phyloP scores from a whole-genome alignment of 1,140 invertebrate species.

The Monomorium pharaonis region DNA sequence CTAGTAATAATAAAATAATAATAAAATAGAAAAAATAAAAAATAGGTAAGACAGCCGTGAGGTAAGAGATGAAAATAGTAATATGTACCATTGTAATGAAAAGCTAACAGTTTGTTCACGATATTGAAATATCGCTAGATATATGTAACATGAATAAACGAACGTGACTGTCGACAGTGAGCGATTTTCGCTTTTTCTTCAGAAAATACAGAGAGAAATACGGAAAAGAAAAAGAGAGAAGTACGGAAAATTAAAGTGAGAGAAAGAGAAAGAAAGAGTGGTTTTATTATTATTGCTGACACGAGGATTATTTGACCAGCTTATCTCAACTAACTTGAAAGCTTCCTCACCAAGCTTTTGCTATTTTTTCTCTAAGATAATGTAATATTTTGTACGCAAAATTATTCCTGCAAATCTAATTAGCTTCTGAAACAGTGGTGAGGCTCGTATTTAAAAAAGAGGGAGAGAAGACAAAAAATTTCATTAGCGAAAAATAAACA shows the following conservation, averaged over 20 bases:
- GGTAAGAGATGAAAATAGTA: conserved; percentile 19
- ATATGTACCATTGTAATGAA: conserved; percentile 1
- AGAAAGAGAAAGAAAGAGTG: not conserved
- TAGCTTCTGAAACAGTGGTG: not conserved
- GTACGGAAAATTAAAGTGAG: not conserved
- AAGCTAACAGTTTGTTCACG: conserved; percentile 13
- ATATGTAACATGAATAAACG: conserved; percentile 5
- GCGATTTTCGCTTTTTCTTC: not conserved
- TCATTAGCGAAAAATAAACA: conserved; percentile 31
- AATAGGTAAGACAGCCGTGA: not conserved
- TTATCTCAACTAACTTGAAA: not conserved
- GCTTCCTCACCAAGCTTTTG: not conserved
- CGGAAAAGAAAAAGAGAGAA: not conserved
- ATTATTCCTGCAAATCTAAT: conserved; percentile 20
- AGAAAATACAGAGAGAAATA: conserved; percentile 10
- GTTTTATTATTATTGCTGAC: conserved; percentile 30
- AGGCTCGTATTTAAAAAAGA: not conserved
- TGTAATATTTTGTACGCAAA: not conserved
- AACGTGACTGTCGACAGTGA: conserved; percentile 1
- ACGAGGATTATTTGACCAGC: not conserved
- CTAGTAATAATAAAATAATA: not conserved
- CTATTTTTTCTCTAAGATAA: conserved; percentile 6
- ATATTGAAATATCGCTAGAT: conserved; percentile 4
- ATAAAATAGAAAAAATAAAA: conserved; percentile 2
- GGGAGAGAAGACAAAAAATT: not conserved